A percentile compares a stretch with the other conserved stretches of the same genome.
These are phyloP conservation scores for Lophotis ruficrista DNA, from an alignment of 2,113 vertebrate species.

Conservation along the genomic window DNA sequence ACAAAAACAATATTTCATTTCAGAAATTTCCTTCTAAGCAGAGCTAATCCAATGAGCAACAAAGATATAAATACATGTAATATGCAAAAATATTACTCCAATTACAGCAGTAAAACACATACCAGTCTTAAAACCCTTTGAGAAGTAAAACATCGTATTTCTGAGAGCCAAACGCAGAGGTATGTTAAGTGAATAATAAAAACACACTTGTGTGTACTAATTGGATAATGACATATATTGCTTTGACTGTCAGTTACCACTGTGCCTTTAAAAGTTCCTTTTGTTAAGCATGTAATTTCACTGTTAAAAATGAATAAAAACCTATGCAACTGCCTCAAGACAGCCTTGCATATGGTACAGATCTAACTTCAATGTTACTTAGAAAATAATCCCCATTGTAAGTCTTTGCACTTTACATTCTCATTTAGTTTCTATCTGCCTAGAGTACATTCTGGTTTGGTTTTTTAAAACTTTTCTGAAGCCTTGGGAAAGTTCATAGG, in stretches of 20 bases:
- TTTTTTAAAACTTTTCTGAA: not conserved
- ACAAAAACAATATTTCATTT: not conserved
- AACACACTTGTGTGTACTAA: slow-evolving; percentile 68
- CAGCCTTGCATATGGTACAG: not conserved
- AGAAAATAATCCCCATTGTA: not conserved
- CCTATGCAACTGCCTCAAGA: slow-evolving; percentile 45
- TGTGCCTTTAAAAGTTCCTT: slow-evolving; percentile 73
- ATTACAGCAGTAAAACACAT: slow-evolving; percentile 27
- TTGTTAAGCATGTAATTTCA: slow-evolving; percentile 72
- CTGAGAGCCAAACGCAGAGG: slow-evolving; percentile 52
- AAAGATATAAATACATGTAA: not conserved
- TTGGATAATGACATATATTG: slow-evolving; percentile 75
- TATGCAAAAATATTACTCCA: slow-evolving; percentile 2
- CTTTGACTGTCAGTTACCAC: slow-evolving; percentile 71
- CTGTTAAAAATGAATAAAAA: slow-evolving; percentile 67
- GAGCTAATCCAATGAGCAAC: slow-evolving; percentile 18
- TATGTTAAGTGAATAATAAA: slow-evolving; percentile 67
- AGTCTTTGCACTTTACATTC: not conserved
- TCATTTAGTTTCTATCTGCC: not conserved
- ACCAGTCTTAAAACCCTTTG: slow-evolving; percentile 37
- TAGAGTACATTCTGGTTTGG: not conserved
- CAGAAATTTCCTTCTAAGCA: slow-evolving; percentile 21
- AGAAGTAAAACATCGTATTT: slow-evolving; percentile 38
- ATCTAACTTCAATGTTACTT: not conserved
- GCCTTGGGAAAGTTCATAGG: slow-evolving; percentile 35